A percentile compares a stretch with the other conserved stretches of the same genome.
phyloP scores from a whole-genome alignment of 2,113 vertebrate genomes.

The Turdus rufiventris region DNA sequence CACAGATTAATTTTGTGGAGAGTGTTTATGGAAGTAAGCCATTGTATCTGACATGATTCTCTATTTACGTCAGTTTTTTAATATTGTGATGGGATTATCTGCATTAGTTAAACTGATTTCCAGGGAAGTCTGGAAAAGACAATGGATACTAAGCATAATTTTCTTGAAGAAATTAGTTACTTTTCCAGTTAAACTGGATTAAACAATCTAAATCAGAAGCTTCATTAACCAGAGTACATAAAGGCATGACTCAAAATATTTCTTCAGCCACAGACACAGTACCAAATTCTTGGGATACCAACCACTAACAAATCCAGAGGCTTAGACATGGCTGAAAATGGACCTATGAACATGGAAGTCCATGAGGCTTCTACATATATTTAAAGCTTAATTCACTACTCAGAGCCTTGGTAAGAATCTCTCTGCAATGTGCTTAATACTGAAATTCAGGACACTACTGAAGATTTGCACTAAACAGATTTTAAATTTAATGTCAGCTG shows the following conservation, averaged over 20 bases:
- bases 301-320: neutral
- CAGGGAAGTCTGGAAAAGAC: neutral
- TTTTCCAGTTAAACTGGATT: neutral
- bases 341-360: neutral
- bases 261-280: neutral
- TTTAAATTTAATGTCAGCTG: neutral
- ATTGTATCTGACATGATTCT: neutral
- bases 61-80: neutral
- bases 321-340: neutral
- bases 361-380: neutral
- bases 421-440: neutral
- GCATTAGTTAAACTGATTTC: neutral
- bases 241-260: neutral
- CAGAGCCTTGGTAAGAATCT: neutral
- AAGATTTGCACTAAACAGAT: neutral
- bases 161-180: neutral
- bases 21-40: neutral
- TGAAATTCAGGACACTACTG: neutral
- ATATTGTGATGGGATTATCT: neutral
- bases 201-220: neutral
- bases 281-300: neutral
- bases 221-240: neutral
- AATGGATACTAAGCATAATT: neutral
- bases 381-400: neutral
- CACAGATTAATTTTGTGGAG: neutral